phyloP scores from a whole-genome alignment of 2,113 vertebrate species.

The Ochotona princeps region DNA sequence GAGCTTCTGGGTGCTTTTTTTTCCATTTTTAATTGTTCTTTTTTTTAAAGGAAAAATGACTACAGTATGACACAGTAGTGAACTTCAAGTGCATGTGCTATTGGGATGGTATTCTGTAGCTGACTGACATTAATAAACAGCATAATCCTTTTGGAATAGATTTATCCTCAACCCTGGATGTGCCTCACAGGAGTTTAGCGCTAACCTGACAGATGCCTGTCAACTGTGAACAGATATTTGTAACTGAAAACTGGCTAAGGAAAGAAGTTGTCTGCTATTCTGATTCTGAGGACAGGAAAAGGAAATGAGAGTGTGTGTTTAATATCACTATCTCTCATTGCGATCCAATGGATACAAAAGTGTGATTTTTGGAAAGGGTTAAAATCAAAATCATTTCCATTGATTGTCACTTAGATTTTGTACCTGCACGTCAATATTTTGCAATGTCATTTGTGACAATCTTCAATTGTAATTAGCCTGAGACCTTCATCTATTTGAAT shows the following conservation, averaged over 20 bases:
- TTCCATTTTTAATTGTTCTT: not conserved
- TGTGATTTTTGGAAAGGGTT: not conserved
- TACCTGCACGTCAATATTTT: not conserved
- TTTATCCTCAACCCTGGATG: slow-evolving; percentile 4
- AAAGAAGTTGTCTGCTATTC: not conserved
- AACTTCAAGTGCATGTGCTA: not conserved
- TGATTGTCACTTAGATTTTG: not conserved
- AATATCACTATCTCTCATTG: not conserved
- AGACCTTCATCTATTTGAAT: not conserved
- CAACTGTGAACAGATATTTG: slow-evolving; percentile 27
- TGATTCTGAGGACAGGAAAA: not conserved
- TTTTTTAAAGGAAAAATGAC: not conserved
- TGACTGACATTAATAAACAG: slow-evolving; percentile 50
- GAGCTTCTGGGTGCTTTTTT: not conserved
- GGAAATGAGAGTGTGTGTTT: not conserved
- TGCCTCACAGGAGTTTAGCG: slow-evolving; percentile 38
- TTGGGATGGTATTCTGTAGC: not conserved
- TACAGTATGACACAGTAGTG: not conserved
- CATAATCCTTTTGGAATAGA: slow-evolving; percentile 42
- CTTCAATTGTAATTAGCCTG: not conserved
- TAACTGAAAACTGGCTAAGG: not conserved
- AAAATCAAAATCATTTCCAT: not conserved
- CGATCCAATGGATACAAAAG: not conserved
- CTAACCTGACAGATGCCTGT: slow-evolving; percentile 41
- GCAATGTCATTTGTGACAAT: not conserved